A percentile compares a stretch with the other conserved stretches of the same genome.
Conservation (phyloP, 2,113 vertebrate genomes). For the Protobothrops flavoviridis region DNA sequence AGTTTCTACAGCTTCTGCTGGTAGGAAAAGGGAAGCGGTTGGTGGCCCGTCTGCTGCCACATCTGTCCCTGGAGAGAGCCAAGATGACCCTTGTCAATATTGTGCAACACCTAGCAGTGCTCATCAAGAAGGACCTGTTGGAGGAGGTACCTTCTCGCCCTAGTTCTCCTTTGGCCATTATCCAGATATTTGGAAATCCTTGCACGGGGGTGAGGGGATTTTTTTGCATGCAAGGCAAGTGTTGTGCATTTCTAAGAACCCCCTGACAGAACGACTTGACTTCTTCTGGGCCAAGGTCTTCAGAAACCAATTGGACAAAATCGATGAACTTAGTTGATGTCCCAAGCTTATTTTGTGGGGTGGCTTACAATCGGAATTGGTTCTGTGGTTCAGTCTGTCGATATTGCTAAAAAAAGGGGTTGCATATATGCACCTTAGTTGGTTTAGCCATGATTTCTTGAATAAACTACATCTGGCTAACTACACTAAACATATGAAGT, state of each 20-base stretch:
- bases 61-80: conserved; percentile 71
- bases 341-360: neutral
- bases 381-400: neutral
- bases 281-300: neutral
- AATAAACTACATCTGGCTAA: neutral
- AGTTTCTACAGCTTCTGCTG: conserved; percentile 85
- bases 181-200: neutral
- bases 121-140: conserved; percentile 80
- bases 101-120: conserved; percentile 76
- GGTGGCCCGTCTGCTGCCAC: conserved; percentile 80
- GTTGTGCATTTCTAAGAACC: neutral
- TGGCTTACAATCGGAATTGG: neutral
- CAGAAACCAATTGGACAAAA: neutral
- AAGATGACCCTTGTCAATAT: conserved; percentile 74
- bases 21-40: conserved; percentile 89
- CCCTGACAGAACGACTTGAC: neutral
- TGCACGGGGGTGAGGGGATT: neutral
- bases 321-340: neutral
- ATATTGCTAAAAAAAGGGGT: neutral
- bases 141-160: conserved; percentile 76
- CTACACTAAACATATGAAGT: neutral
- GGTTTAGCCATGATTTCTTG: neutral
- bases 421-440: neutral
- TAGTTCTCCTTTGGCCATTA: neutral
- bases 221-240: neutral